These are phyloP conservation scores for Heliothis subflexa DNA, from an alignment of 1,140 invertebrate genomes.

Conservation along the genomic window DNA sequence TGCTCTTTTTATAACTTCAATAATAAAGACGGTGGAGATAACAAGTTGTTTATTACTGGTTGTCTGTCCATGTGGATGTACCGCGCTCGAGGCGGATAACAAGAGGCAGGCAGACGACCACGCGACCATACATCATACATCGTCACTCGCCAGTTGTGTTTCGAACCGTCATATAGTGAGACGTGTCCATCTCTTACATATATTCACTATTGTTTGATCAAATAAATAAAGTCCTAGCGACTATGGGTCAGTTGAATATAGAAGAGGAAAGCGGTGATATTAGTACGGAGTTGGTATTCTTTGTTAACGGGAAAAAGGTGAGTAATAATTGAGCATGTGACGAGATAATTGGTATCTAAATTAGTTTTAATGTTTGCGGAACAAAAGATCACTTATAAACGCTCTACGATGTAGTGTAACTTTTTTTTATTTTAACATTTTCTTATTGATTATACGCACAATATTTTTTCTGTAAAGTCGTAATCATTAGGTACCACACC, in stretches of 20 bases:
- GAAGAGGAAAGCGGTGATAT: conserved; percentile 68
- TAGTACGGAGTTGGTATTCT: conserved; percentile 71
- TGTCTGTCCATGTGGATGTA: conserved; percentile 20
- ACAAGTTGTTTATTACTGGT: conserved; percentile 43
- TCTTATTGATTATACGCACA: too few relatives aligned
- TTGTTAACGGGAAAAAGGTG: conserved; percentile 81
- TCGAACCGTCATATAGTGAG: conserved; percentile 19
- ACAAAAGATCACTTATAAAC: not conserved
- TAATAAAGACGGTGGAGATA: conserved; percentile 32
- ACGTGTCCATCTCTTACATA: conserved; percentile 33
- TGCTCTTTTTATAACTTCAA: conserved; percentile 26
- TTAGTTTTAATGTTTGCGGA: conserved; percentile 9
- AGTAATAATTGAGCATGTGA: conserved; percentile 6
- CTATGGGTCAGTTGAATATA: conserved; percentile 70
- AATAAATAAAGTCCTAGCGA: conserved; percentile 13
- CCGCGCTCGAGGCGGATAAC: conserved; percentile 19
- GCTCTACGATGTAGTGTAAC: not conserved
- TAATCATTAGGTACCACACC: too few relatives aligned
- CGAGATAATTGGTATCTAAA: not conserved
- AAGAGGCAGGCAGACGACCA: conserved; percentile 14
- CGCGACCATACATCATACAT: conserved; percentile 11
- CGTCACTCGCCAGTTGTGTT: conserved; percentile 45
- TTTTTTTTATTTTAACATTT: not conserved
- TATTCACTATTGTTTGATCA: not conserved
- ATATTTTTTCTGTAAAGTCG: too few relatives aligned